Base-by-base conservation (phyloP, 2,113 vertebrate genomes). In the Macquaria ambigua region DNA sequence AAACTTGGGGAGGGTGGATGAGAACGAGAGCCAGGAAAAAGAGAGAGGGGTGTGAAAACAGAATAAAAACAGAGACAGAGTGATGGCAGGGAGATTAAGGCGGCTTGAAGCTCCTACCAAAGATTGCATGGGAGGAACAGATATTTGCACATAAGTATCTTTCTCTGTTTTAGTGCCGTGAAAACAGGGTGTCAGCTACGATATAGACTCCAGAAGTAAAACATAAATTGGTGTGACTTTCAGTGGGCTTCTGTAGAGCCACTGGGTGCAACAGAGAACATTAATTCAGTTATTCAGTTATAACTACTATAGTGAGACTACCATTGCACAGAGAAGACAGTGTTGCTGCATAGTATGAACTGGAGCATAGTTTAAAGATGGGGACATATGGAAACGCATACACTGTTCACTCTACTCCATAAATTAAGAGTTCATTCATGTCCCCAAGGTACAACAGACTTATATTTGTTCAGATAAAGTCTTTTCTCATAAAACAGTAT, bases 1-100 rank as follows among this genome's bases (percentile, higher is more conserved):
- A 86, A 89, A 92, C 77, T 82, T 50, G 59, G 89, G 89, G 74
- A 78, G 87, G 90, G 90, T 21, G 71, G 84, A 64, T 59, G 89
- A 79, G 83, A 58, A 83, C 31, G 4, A 55, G 28, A 67, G 73
- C 37, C 34, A 64, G 84, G 31, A 63, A 56, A 67, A 84, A 77
- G 82, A 81, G 28, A 63, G 16, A 48, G 56, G 81, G 77, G 55
- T 46, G 23, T n/a, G n/a, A 79, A 61, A 74, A 82, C 37, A 69
- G 28, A 79, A 58, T 39, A 61, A 71, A 70, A 55, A 58, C 23
- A 80, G 28, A 69, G 31, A 56, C 9, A 25, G 68, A 31, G 23
- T 1, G n/a, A 68, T 53, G 43, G 63, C 20, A 66, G 5, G 18
- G 52, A 78, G 82, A 82, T 83, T 31, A 74, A 76, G 52, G 28